Conservation (phyloP, 2,113 vertebrate genomes). For the Brevimyrus niger region DNA sequence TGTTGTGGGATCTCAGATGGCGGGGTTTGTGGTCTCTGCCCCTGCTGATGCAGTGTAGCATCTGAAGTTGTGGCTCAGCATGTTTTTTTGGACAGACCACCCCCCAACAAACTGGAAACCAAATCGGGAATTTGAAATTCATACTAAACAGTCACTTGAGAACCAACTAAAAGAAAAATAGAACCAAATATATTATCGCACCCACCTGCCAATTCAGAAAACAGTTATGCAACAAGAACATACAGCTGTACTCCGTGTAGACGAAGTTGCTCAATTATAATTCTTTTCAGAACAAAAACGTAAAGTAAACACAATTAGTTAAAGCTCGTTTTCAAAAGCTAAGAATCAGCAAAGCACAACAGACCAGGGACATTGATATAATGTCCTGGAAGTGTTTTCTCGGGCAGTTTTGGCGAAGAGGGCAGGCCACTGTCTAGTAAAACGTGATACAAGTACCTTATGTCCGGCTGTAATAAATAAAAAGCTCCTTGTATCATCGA, state of each 20-base stretch:
- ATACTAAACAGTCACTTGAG: not conserved
- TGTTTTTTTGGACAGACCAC: not conserved
- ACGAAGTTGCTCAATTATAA: not conserved
- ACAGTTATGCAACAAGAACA: not conserved
- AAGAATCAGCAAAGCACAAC: not conserved
- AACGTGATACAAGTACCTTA: not conserved
- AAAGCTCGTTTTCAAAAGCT: not conserved
- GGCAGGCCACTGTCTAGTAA: not conserved
- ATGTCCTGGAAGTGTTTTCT: not conserved
- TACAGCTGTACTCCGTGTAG: not conserved
- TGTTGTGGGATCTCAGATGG: not conserved
- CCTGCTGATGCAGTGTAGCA: not conserved
- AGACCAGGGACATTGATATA: not conserved
- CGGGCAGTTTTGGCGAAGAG: not conserved
- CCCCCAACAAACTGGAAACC: not conserved
- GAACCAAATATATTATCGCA: not conserved
- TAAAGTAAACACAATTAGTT: not conserved
- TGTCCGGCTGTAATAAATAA: not conserved
- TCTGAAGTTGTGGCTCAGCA: not conserved
- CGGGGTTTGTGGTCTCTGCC: conserved; percentile 26
- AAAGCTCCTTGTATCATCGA: not conserved
- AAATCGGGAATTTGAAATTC: not conserved
- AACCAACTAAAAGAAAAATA: not conserved
- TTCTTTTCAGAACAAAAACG: not conserved
- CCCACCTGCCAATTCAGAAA: not conserved